Evolutionary conservation across 1,140 invertebrate species (phyloP).

Genomic region (Reticulitermes speratus): DNA sequence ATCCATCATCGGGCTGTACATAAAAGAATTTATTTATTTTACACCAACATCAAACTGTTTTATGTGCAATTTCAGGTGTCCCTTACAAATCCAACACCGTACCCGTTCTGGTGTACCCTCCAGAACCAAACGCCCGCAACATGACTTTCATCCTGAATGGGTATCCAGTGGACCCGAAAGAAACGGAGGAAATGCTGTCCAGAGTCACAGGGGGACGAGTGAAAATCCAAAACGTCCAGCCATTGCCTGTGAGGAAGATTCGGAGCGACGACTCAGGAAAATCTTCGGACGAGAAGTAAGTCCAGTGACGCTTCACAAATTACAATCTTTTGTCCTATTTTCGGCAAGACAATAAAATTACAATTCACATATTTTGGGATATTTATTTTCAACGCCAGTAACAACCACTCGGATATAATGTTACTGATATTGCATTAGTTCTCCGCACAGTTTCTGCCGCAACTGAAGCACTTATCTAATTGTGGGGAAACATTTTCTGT

Average conservation of each 20-base stretch:
- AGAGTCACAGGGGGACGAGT: constrained; percentile 75
- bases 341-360: not conserved
- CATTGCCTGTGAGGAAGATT: constrained; percentile 51
- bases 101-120: constrained; percentile 65
- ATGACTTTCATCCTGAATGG: constrained; percentile 78
- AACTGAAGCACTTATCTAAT: too few species aligned
- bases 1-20: too few species aligned
- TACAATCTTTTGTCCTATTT: not conserved
- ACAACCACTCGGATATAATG: too few species aligned
- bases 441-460: too few species aligned
- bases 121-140: constrained; percentile 64
- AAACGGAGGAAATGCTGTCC: constrained; percentile 69
- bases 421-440: too few species aligned
- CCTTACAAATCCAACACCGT: constrained; percentile 67
- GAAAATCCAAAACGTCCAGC: constrained; percentile 68
- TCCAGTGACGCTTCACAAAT: not conserved
- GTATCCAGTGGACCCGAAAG: constrained; percentile 65
- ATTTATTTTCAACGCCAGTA: too few species aligned
- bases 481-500: too few species aligned
- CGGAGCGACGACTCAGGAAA: not conserved
- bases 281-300: not conserved
- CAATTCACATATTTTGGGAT: too few species aligned
- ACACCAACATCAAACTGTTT: not conserved
- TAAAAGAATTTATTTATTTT: too few species aligned
- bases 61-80: constrained; percentile 50